These are phyloP conservation scores for Macrosteles quadrilineatus DNA, from an alignment of 1,140 invertebrate species.

Conservation along the genomic window DNA sequence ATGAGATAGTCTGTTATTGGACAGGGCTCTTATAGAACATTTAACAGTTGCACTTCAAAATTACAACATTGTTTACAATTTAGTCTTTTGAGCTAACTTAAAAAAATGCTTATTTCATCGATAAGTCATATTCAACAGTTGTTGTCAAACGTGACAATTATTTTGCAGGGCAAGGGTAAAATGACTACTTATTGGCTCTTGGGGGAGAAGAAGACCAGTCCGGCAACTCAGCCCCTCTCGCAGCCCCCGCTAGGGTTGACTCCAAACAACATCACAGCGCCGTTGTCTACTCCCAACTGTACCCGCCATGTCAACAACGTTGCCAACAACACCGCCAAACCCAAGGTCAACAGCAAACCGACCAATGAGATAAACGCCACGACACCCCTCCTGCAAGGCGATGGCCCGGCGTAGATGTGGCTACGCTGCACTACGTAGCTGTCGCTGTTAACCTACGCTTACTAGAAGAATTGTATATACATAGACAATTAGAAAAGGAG, in stretches of 20 bases:
- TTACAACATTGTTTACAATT: too few species aligned
- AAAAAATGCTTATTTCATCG: too few species aligned
- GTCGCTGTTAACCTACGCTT: not conserved
- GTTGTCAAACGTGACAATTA: too few species aligned
- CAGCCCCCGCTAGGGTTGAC: not conserved
- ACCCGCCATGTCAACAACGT: slow-evolving; percentile 22
- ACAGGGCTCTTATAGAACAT: too few species aligned
- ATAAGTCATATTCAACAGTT: too few species aligned
- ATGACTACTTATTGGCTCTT: slow-evolving; percentile 90
- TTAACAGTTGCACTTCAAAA: too few species aligned
- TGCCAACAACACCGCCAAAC: slow-evolving; percentile 33
- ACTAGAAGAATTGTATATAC: not conserved
- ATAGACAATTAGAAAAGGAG: too few species aligned
- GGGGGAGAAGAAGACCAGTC: slow-evolving; percentile 58
- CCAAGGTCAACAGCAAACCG: slow-evolving; percentile 30
- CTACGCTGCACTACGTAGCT: not conserved
- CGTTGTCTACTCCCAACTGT: slow-evolving; percentile 17
- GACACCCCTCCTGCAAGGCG: slow-evolving; percentile 43
- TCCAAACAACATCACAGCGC: slow-evolving; percentile 2
- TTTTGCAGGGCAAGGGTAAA: slow-evolving; percentile 81
- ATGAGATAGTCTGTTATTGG: too few species aligned
- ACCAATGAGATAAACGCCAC: slow-evolving; percentile 42
- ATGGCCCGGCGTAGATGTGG: slow-evolving; percentile 27
- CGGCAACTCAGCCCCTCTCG: not conserved
- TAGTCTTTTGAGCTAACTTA: too few species aligned